Conservation (phyloP, 2,888 invertebrate genomes). For the Mamestra brassicae region DNA sequence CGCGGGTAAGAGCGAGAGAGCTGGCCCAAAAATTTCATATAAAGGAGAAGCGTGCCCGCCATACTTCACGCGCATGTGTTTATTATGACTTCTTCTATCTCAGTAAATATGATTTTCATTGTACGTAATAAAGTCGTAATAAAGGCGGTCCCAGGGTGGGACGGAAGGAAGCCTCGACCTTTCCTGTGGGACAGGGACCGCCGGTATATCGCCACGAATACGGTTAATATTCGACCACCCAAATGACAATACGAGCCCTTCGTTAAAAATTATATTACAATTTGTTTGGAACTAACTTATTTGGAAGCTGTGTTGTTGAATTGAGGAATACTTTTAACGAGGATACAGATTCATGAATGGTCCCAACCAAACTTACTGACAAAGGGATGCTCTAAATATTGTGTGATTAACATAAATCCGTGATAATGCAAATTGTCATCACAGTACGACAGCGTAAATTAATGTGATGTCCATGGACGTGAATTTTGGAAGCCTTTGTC, state of each 20-base stretch:
- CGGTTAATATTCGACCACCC: constrained; percentile 64
- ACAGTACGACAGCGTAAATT: not conserved
- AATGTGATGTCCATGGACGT: constrained; percentile 7
- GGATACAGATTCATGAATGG: constrained; percentile 1
- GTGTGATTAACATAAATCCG: not conserved
- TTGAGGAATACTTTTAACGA: constrained; percentile 42
- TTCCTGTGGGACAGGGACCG: constrained; percentile 77
- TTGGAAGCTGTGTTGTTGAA: constrained; percentile 17
- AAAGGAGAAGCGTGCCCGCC: constrained; percentile 67
- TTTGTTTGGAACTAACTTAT: constrained; percentile 53
- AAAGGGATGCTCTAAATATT: constrained; percentile 9
- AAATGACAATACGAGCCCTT: constrained; percentile 59
- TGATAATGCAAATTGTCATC: not conserved
- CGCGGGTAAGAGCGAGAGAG: constrained; percentile 55
- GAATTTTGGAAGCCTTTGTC: not conserved
- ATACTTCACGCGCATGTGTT: constrained; percentile 83
- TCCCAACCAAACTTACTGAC: constrained; percentile 24
- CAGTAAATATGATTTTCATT: constrained; percentile 87
- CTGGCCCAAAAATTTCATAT: constrained; percentile 73
- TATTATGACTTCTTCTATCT: constrained; percentile 84
- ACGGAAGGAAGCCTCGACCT: constrained; percentile 84
- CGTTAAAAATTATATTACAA: constrained; percentile 62
- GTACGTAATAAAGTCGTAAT: constrained; percentile 86
- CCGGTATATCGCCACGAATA: constrained; percentile 69
- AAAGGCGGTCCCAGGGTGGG: constrained; percentile 76